Base-by-base conservation (phyloP, 2,888 invertebrate genomes). In the Stenodera caucasica region DNA sequence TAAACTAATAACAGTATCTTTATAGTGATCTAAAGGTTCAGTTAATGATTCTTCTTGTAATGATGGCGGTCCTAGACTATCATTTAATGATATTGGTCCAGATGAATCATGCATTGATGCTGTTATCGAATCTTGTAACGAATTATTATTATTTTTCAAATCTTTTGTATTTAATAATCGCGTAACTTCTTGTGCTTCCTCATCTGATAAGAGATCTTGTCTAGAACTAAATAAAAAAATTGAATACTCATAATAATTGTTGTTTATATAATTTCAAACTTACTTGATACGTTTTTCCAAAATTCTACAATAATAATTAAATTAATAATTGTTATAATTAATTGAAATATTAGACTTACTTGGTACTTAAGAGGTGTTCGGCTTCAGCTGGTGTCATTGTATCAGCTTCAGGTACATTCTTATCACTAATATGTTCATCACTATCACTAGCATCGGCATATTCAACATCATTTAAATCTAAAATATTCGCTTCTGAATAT, bases 181-280 rank as follows among this genome's bases (percentile, higher is more conserved):
- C 70, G 90, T 90, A 69, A 94, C 92, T 84, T 94, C 93, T 80
- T 92, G 91, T 70, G 94, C 94, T 81, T 94, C 93, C 82, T 94
- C 94, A 80, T 94, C 94, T 63, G 92, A 92, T 76, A 92, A 84
- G 76, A 92, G 82, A 81, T 91, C 91, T 85, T 90, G 89, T 81
- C 91, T 91, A 82, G 50, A 61, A 45, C 18, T 45, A 55, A 54
- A 53, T 57, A 26, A 5, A 26, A 26, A 26, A 26, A 26, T 26
- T n/a, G n/a, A 26, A 26, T 26, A 26, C 26, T 26, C 7, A 3
- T 6, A 26, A 26, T 26, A 26, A 6, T 26, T 26, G 3, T 26
- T 26, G 3, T 26, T 6, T 26, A 5, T 26, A 5, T 26, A 5
- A 26, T 5, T 26, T 26, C 26, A 26, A 26, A 32, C 37, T 23